Conservation (phyloP, 2,888 invertebrate species). For the Oegoconia quadripuncta region DNA sequence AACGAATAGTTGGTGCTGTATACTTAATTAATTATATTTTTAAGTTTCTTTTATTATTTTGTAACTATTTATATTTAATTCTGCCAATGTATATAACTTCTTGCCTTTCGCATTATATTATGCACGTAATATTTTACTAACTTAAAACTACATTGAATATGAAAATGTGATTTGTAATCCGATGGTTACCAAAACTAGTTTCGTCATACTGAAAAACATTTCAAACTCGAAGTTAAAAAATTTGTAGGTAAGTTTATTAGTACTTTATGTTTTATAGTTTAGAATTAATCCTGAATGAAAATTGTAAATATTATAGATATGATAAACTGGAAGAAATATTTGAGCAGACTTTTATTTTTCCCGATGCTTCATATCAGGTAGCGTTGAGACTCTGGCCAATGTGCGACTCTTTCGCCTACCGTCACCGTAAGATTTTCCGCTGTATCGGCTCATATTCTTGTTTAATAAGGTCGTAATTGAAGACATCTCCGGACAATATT, state of each 20-base stretch:
- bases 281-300: no score
- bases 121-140: background rate
- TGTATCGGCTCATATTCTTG: conserved; percentile 19
- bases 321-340: no score
- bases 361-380: background rate
- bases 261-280: no score
- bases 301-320: no score
- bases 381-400: background rate
- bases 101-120: no score
- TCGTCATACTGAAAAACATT: background rate
- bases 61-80: no score
- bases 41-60: conserved; percentile 14
- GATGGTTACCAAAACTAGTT: conserved; percentile 63
- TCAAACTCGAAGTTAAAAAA: no score
- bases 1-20: conserved; percentile 64
- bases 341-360: no score
- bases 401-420: background rate
- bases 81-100: no score
- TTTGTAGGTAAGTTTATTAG: no score
- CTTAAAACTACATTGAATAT: conserved; percentile 1
- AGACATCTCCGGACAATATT: conserved; percentile 28
- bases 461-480: conserved; percentile 27
- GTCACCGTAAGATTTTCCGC: background rate
- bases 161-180: conserved; percentile 19
- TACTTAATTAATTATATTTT: conserved; percentile 19